Conservation (phyloP, 1,140 invertebrate species). For the Lutraria rhynchaena region DNA sequence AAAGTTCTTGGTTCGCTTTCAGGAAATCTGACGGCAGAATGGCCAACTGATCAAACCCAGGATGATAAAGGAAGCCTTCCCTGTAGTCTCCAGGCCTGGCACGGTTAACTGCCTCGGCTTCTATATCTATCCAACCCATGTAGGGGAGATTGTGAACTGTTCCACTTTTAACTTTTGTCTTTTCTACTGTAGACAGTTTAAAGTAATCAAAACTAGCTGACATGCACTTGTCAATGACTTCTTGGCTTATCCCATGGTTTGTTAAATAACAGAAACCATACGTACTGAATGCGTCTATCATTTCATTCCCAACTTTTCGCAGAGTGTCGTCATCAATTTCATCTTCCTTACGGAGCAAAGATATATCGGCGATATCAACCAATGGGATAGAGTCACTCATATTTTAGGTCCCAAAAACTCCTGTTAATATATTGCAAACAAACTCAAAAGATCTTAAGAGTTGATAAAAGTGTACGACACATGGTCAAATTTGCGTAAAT, state of each 20-base stretch:
- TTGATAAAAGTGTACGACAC: too few species aligned
- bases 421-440: too few species aligned
- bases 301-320: not conserved
- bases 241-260: not conserved
- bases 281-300: not conserved
- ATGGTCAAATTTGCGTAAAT: too few species aligned
- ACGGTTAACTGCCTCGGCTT: not conserved
- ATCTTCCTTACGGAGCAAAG: too few species aligned
- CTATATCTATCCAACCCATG: not conserved
- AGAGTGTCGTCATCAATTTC: not conserved
- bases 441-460: too few species aligned
- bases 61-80: not conserved
- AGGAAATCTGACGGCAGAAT: not conserved
- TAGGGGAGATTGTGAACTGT: too few species aligned
- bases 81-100: not conserved
- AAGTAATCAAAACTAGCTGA: not conserved
- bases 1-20: not conserved
- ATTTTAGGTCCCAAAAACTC: too few species aligned
- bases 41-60: not conserved
- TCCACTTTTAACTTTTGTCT: not conserved
- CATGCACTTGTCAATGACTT: not conserved
- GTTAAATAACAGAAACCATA: slow-evolving; percentile 7
- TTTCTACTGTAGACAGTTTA: not conserved
- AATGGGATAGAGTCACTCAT: too few species aligned
- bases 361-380: too few species aligned